Evolutionary conservation across 2,797 vertebrate genomes (phyloP).

Genomic region (Hypotaenidia okinawae): DNA sequence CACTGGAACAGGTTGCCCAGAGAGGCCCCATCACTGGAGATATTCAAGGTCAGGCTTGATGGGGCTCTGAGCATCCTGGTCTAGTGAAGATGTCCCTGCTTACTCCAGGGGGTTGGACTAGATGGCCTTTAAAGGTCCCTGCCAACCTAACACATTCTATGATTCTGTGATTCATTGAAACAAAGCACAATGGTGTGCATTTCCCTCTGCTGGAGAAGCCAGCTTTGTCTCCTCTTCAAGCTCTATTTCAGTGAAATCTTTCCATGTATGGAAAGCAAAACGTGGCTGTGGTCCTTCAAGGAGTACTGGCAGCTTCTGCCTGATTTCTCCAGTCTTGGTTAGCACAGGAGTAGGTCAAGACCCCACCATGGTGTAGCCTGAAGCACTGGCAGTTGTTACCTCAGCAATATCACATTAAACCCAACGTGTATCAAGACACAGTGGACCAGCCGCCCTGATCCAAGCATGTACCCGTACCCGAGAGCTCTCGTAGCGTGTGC

Average conservation of each 20-base stretch:
- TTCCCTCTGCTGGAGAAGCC: not conserved
- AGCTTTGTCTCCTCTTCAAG: not conserved
- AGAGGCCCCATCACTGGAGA: too few species aligned
- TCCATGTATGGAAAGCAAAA: not conserved
- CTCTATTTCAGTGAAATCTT: not conserved
- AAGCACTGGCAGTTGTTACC: fast-evolving
- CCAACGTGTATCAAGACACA: not conserved
- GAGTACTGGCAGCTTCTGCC: not conserved
- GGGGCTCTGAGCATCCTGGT: too few species aligned
- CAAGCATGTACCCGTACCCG: not conserved
- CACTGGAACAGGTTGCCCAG: too few species aligned
- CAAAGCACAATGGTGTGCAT: not conserved
- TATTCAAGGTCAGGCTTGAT: too few species aligned
- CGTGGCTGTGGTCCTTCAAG: not conserved
- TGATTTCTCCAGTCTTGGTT: not conserved
- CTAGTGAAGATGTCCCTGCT: too few species aligned
- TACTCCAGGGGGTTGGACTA: too few species aligned
- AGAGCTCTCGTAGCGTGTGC: not conserved
- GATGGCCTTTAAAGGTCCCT: too few species aligned
- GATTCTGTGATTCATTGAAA: not conserved
- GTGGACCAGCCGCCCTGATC: not conserved
- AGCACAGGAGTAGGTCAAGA: not conserved
- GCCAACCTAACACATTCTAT: too few species aligned
- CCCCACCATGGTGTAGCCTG: not conserved
- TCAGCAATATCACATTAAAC: not conserved